A percentile compares a stretch with the other conserved stretches of the same genome.
phyloP scores from a whole-genome alignment of 2,888 invertebrate genomes.

The Eudemis profundana region DNA sequence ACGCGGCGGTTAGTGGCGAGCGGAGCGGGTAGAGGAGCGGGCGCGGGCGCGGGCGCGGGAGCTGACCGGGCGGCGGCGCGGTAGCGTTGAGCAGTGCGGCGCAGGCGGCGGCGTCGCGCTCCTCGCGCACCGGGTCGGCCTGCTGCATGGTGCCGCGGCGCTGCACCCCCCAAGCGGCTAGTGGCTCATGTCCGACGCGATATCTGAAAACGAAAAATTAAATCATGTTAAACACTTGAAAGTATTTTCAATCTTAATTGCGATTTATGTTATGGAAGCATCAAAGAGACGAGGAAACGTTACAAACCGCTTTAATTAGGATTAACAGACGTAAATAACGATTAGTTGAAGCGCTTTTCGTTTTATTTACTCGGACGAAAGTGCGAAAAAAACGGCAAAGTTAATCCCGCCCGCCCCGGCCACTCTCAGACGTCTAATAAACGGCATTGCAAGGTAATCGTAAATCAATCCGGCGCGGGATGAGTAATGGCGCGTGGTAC shows the following conservation, averaged over 20 bases:
- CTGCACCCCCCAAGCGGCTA: constrained; percentile 1
- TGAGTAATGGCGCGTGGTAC: constrained; percentile 15
- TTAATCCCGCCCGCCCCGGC: too few relatives aligned
- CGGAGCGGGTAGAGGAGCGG: not conserved
- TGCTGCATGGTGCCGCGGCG: constrained; percentile 22
- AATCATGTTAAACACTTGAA: not conserved
- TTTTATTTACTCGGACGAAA: constrained; percentile 1
- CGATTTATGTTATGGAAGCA: too few relatives aligned
- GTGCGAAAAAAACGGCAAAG: not conserved
- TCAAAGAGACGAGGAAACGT: too few relatives aligned
- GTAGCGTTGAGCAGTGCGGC: constrained; percentile 56
- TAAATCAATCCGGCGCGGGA: constrained; percentile 19
- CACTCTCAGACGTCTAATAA: not conserved
- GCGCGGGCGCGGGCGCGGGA: not conserved
- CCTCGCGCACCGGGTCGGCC: constrained; percentile 30
- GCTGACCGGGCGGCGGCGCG: constrained; percentile 58
- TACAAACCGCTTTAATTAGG: constrained; percentile 1
- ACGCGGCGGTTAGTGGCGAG: not conserved
- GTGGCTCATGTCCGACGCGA: constrained; percentile 1
- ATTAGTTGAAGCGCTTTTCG: constrained; percentile 6
- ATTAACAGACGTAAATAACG: constrained; percentile 4
- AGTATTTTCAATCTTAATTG: not conserved
- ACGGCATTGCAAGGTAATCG: constrained; percentile 5
- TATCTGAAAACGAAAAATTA: constrained; percentile 11
- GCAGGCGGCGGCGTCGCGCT: constrained; percentile 37